A percentile compares a stretch with the other conserved stretches of the same genome.
These are phyloP conservation scores for Coregonus ussuriensis DNA, from an alignment of 2,797 vertebrate genomes.

Conservation along the genomic window DNA sequence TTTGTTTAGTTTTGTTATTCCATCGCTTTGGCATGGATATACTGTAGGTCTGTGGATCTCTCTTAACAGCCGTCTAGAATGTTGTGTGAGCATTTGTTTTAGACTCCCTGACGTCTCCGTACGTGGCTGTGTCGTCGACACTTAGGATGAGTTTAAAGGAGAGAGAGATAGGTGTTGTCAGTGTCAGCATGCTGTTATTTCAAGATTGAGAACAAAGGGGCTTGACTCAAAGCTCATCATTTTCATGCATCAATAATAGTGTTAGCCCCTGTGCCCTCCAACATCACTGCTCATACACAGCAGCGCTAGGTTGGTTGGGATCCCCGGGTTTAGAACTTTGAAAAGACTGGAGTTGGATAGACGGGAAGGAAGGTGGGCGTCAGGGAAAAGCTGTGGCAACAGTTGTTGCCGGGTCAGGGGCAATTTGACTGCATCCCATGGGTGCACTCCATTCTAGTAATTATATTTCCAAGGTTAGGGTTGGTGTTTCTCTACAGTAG, in stretches of 20 bases:
- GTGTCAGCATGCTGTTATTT: constrained; percentile 11
- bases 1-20: not conserved
- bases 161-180: not conserved
- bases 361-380: constrained; percentile 3
- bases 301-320: not conserved
- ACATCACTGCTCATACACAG: constrained; percentile 12
- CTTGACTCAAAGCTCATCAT: constrained; percentile 15
- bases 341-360: not conserved
- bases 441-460: not conserved
- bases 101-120: constrained; percentile 12
- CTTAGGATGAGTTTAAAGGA: constrained; percentile 14
- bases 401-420: not conserved
- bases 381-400: not conserved
- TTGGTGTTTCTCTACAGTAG: not conserved
- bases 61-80: not conserved
- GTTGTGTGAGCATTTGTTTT: constrained; percentile 3
- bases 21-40: not conserved
- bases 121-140: not conserved
- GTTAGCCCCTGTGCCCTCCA: constrained; percentile 15
- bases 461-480: not conserved
- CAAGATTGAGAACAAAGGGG: constrained; percentile 48
- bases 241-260: constrained; percentile 18
- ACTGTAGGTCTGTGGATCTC: not conserved
- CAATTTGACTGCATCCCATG: not conserved
- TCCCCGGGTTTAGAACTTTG: constrained; percentile 16